Base-by-base conservation (phyloP, 2,888 invertebrate genomes). In the Panorpa germanica region DNA sequence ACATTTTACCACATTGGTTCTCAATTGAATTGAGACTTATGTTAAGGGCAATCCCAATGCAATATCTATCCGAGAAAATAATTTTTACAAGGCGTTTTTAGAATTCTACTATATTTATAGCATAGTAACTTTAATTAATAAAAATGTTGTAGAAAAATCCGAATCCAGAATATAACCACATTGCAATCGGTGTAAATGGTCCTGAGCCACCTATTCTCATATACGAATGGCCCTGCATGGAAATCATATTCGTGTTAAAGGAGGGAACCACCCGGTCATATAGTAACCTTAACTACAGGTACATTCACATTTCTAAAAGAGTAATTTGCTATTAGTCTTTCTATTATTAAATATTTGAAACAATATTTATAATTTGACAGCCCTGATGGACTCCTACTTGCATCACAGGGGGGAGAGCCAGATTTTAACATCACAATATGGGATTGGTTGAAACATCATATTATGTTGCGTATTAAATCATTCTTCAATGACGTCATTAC, bases 401-500 rank as follows among this genome's bases (percentile, higher is more conserved):
- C 2, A 19, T 80, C 82, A 1, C 77, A 82, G 46, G 85, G 85
- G 2, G 77, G 75, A 6, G 72, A 76, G 35, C 90, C 90, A 0
- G 90, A 91, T 49, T 83, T 72, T 47, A 70, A 77, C 49, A 59
- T 90, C 20, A 88, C 88, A 0, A 69, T 91, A 34, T 91, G 88
- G 88, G 69, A 77, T 43, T 91, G 90, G 90, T 61, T 67, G 40
- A 61, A 62, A 10, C 74, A 74, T 33, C 67, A 57, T 40, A 80
- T 85, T 31, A 57, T 85, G 25, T 55, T 90, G 18, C 65, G 82
- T 26, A 73, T 75, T 7, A 81, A 81, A 45, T 82, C 88, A 0
- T 77, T 82, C 48, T 73, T 76, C 9, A 82, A 77, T 45, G 80
- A 81, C 45, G 75, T 88, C 2, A 70, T 68, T 40, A 61, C 70